A percentile compares a stretch with the other conserved stretches of the same genome.
phyloP scores from a whole-genome alignment of 2,113 vertebrate genomes.

The Baryphthengus martii region DNA sequence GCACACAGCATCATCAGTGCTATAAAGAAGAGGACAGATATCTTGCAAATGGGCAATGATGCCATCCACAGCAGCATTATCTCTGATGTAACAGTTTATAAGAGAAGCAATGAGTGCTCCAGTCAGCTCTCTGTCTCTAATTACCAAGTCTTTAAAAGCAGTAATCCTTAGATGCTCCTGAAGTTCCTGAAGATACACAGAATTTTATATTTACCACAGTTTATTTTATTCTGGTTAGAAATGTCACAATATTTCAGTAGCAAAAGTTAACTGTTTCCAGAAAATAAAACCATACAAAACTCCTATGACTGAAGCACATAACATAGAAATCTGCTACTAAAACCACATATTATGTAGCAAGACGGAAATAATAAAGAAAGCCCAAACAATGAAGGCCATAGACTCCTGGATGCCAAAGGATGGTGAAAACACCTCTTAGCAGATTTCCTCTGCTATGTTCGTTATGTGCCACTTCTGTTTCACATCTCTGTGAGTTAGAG shows the following conservation, averaged over 20 bases:
- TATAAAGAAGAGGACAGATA: constrained; percentile 92
- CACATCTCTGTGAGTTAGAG: not conserved
- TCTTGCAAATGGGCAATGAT: constrained; percentile 91
- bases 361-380: not conserved
- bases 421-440: not conserved
- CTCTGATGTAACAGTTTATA: constrained; percentile 96
- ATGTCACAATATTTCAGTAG: not conserved
- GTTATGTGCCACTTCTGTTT: not conserved
- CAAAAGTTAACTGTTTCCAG: not conserved
- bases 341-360: not conserved
- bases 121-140: constrained; percentile 88
- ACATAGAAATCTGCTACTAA: not conserved
- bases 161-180: constrained; percentile 92
- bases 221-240: not conserved
- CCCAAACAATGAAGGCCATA: not conserved
- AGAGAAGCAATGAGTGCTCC: constrained; percentile 93
- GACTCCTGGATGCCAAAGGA: not conserved
- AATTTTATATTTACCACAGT: not conserved
- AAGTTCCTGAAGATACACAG: constrained; percentile 79
- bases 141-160: constrained; percentile 92
- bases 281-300: not conserved
- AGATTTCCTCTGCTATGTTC: not conserved
- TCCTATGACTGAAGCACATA: not conserved
- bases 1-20: constrained; percentile 91
- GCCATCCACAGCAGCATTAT: constrained; percentile 91